Evolutionary conservation across 1,140 invertebrate species (phyloP).

Genomic region (Heliothis subflexa): DNA sequence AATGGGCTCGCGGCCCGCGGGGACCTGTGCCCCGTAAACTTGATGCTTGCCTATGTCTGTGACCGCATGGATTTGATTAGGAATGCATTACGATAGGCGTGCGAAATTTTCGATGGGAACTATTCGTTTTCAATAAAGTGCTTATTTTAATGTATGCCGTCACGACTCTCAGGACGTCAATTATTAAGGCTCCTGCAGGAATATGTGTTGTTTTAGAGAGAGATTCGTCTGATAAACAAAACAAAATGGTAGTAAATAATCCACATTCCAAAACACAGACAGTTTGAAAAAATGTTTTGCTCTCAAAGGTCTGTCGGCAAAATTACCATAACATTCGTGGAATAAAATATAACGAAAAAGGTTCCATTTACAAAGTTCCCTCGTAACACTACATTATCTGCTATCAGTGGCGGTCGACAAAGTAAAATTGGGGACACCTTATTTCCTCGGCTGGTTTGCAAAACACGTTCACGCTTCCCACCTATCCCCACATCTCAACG

Average conservation of each 20-base stretch:
- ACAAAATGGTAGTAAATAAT: slow-evolving; percentile 19
- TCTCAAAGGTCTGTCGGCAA: slow-evolving; percentile 42
- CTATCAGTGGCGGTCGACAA: slow-evolving; percentile 75
- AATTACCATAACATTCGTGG: slow-evolving; percentile 54
- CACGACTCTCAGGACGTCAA: slow-evolving; percentile 2
- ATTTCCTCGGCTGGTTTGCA: slow-evolving; percentile 82
- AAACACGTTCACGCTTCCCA: slow-evolving; percentile 85
- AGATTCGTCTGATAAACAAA: background rate
- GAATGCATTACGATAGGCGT: slow-evolving; percentile 67
- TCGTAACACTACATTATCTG: slow-evolving; percentile 74
- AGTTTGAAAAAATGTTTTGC: slow-evolving; percentile 45
- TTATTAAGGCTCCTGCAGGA: background rate
- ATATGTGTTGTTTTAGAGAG: background rate
- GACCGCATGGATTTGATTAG: slow-evolving; percentile 79
- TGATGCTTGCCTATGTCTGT: slow-evolving; percentile 57
- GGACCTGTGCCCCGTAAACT: slow-evolving; percentile 63
- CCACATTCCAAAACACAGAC: slow-evolving; percentile 34
- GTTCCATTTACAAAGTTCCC: slow-evolving; percentile 65
- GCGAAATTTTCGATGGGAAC: slow-evolving; percentile 59
- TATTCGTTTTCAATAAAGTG: slow-evolving; percentile 12
- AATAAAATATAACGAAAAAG: slow-evolving; percentile 63
- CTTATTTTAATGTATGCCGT: background rate
- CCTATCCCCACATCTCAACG: slow-evolving; percentile 85
- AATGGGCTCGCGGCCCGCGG: slow-evolving; percentile 74
- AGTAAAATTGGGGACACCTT: slow-evolving; percentile 83